Conservation (phyloP, 2,113 vertebrate species). For the Thymallus thymallus region DNA sequence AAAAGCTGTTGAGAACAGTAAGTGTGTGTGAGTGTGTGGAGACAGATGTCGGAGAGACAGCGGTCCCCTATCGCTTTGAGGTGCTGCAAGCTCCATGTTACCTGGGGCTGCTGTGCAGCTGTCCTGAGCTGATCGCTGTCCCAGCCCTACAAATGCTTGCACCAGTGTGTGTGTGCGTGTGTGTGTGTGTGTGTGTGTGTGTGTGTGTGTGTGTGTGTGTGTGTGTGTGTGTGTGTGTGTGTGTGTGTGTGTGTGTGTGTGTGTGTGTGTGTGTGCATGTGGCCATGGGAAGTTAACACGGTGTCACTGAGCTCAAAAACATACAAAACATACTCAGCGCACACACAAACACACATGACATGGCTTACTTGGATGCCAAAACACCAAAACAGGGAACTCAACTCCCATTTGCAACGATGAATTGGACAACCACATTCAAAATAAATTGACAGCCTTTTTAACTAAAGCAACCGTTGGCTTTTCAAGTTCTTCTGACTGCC, state of each 20-base stretch:
- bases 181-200: neutral
- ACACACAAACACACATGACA: neutral
- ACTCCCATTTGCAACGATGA: neutral
- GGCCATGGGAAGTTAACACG: too few relatives aligned
- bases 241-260: conserved; percentile 8
- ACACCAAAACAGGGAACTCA: neutral
- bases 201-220: neutral
- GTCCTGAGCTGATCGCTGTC: conserved; percentile 68
- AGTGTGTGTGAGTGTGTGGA: conserved; percentile 21
- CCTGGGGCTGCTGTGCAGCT: conserved; percentile 77
- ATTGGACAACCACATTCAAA: too few relatives aligned
- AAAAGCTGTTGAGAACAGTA: conserved; percentile 16
- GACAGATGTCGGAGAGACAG: conserved; percentile 69
- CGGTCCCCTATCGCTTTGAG: conserved; percentile 56
- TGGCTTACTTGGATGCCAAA: neutral
- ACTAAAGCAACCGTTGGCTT: too few relatives aligned
- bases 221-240: neutral
- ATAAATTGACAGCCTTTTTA: too few relatives aligned
- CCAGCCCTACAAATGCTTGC: conserved; percentile 42
- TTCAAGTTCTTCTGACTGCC: neutral
- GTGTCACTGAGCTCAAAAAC: neutral
- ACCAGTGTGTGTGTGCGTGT: neutral
- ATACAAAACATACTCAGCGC: neutral
- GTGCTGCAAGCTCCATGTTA: conserved; percentile 64
- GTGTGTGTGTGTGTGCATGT: neutral